Evolutionary conservation across 2,797 vertebrate genomes (phyloP), one percentile per base, ranked within the genome.

Genomic region (Eremophila alpestris): DNA sequence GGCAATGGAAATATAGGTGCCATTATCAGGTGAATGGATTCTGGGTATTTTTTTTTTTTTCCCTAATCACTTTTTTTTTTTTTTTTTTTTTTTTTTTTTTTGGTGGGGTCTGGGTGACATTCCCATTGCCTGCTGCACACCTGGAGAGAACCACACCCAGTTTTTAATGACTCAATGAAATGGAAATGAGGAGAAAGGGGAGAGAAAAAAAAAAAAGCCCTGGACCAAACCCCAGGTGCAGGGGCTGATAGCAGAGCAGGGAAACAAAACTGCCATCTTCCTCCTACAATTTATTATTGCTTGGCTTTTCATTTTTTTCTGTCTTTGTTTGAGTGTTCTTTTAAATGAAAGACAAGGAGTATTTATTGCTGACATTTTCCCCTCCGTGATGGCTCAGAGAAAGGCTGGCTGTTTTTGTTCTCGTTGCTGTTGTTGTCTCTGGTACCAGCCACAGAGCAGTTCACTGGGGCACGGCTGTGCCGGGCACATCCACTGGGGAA

Each of bases 331-430:
- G 94, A 96, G 84, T 89, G 83, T 86, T 89, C 89, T 77, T 94
- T 78, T 65, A 73, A 68, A 86, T 41, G 87, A 68, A 83, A 93
- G 90, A 84, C 87, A 80, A 95, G 84, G 93, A 91, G 91, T 95
- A 96, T 96, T 96, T 96, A 95, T 95, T 95, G 94, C 91, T 94
- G 94, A 81, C 87, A 78, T 64, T 89, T 36, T 7, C 67, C 75
- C 79, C 68, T 36, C 36, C 6, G 68, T 32, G 54, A 87, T 38
- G 84, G 87, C 87, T 93, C 56, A 49, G 60, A 92, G 79, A 83
- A 73, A 65, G 5, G 36, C 87, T 64, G 83, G 68, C 90, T 71
- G 34, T 27, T 80, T 83, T 59, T 84, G 74, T 88, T 85, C 75
- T 63, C 24, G 17, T 60, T 26, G 82, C 63, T 79, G 82, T 62